These are phyloP conservation scores for Rafetus swinhoei DNA, from an alignment of 2,113 vertebrate genomes.

Conservation along the genomic window DNA sequence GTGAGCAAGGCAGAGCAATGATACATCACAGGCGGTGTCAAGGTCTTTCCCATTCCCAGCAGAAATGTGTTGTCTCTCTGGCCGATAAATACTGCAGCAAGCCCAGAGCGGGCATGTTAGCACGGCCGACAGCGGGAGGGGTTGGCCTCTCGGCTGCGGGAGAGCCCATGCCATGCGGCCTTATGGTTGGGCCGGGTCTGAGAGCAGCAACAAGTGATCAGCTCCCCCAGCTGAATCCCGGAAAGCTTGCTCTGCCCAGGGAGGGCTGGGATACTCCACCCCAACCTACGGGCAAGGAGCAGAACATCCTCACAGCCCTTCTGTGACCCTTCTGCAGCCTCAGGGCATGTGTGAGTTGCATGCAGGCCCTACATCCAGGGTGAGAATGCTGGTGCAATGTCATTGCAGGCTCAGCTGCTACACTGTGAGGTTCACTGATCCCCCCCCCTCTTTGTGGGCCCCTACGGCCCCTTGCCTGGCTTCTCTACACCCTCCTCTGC, in stretches of 20 bases:
- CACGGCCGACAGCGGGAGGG: not conserved
- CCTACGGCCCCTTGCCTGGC: not conserved
- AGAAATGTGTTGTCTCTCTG: not conserved
- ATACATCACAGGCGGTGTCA: not conserved
- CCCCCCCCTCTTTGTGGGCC: not conserved
- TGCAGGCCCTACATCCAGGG: not conserved
- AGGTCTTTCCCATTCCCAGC: not conserved
- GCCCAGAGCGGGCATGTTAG: not conserved
- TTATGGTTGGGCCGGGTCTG: not conserved
- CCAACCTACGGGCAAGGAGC: not conserved
- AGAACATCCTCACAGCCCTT: not conserved
- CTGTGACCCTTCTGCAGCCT: not conserved
- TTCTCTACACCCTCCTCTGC: not conserved
- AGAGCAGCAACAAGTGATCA: not conserved
- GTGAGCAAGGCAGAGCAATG: fast-evolving
- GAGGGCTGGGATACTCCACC: not conserved
- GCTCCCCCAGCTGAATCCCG: not conserved
- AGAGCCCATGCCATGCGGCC: not conserved
- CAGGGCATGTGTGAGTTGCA: too few relatives aligned
- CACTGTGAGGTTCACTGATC: not conserved
- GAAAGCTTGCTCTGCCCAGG: not conserved
- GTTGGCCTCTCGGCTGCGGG: not conserved
- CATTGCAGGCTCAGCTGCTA: not conserved
- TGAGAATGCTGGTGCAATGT: not conserved
- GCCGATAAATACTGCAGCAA: not conserved